Evolutionary conservation across 1,140 invertebrate genomes (phyloP).

Genomic region (Trissolcus basalis): DNA sequence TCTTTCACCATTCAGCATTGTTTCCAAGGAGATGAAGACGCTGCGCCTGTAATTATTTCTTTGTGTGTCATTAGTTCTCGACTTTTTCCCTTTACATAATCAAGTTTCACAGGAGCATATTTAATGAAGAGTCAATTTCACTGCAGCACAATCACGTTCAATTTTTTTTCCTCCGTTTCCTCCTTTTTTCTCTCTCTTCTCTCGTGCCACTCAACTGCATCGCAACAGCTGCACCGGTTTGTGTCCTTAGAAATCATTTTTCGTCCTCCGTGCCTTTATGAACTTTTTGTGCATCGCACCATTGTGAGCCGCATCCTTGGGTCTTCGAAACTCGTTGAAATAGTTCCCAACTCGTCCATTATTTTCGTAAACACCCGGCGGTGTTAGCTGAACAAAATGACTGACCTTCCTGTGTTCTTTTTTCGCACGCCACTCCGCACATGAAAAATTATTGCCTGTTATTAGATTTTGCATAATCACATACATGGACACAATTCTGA

Average conservation of each 20-base stretch:
- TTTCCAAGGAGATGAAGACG: no score
- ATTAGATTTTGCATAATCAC: no score
- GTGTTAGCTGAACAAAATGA: conserved; percentile 1
- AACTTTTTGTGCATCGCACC: conserved; percentile 11
- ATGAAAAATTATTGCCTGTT: no score
- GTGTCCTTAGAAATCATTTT: conserved; percentile 2
- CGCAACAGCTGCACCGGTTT: not conserved
- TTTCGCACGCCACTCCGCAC: conserved; percentile 6
- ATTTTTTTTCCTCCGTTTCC: not conserved
- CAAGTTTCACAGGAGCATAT: not conserved
- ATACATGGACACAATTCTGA: no score
- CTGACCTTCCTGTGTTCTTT: conserved; percentile 5
- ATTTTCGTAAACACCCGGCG: conserved; percentile 7
- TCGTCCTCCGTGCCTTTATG: conserved; percentile 9
- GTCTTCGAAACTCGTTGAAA: conserved; percentile 5
- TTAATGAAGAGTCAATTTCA: not conserved
- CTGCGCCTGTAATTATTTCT: no score
- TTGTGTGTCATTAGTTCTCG: no score
- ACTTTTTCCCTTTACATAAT: not conserved
- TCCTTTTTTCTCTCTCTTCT: not conserved
- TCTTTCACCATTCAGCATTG: no score
- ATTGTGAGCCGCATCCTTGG: conserved; percentile 13
- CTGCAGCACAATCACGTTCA: not conserved
- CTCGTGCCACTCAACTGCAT: conserved; percentile 7
- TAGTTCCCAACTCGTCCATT: conserved; percentile 6